Conservation (phyloP, 1,140 invertebrate species). For the Brachionus plicatilis region DNA sequence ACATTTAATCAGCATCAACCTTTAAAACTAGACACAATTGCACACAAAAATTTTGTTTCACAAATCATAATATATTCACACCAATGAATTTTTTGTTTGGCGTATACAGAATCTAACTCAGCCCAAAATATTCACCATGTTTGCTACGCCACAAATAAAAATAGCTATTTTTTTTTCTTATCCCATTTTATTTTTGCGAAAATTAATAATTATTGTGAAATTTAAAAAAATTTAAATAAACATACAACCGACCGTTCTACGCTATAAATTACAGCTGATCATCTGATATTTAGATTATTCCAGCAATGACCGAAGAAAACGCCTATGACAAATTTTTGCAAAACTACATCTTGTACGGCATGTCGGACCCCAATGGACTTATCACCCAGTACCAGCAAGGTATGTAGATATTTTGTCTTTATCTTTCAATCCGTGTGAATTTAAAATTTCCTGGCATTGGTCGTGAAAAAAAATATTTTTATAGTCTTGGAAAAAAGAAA, state of each 20-base stretch:
- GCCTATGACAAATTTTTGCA: conserved; percentile 23
- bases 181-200: neutral
- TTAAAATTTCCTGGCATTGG: too few relatives aligned
- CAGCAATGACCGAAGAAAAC: conserved; percentile 2
- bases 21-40: neutral
- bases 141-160: neutral
- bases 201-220: neutral
- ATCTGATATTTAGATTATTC: neutral
- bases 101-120: neutral
- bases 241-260: neutral
- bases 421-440: too few relatives aligned
- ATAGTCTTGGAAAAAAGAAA: neutral
- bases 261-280: neutral
- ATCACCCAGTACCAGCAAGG: neutral
- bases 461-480: too few relatives aligned
- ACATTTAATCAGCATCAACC: neutral
- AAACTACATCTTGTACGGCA: conserved; percentile 20
- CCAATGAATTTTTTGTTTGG: neutral
- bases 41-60: neutral
- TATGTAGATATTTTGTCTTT: neutral
- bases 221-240: neutral
- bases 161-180: neutral
- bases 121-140: neutral
- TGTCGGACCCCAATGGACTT: neutral
- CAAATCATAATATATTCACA: neutral